Percentiles rank a stretch among this genome's conserved stretches.
phyloP scores from a whole-genome alignment of 2,797 vertebrate genomes.

The Mycteria americana region DNA sequence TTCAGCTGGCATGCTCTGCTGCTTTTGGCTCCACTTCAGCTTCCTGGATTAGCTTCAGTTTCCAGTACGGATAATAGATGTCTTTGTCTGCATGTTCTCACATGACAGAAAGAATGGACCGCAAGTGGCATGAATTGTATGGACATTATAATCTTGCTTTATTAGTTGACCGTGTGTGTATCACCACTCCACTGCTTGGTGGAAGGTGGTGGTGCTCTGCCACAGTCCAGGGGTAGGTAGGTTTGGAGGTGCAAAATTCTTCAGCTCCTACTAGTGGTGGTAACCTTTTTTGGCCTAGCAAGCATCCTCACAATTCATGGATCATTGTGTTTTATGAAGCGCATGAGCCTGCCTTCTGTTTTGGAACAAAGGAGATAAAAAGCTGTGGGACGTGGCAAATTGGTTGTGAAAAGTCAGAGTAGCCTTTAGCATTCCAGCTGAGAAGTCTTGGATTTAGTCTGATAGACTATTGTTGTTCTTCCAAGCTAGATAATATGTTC shows the following conservation, averaged over 20 bases:
- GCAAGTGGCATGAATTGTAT: background rate
- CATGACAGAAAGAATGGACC: background rate
- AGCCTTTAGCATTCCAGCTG: background rate
- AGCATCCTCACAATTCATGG: background rate
- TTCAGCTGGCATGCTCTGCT: background rate
- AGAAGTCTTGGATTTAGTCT: background rate
- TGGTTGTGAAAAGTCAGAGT: background rate
- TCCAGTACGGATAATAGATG: background rate
- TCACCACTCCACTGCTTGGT: background rate
- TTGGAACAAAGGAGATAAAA: conserved; percentile 5
- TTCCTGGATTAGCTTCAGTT: background rate
- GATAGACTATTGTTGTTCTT: background rate
- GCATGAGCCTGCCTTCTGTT: background rate
- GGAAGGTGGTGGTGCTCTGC: background rate
- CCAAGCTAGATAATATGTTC: background rate
- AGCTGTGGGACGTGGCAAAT: background rate
- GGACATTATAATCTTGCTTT: background rate
- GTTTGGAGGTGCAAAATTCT: background rate
- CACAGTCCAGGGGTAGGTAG: background rate
- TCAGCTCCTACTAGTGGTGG: background rate
- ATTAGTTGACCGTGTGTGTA: accelerated
- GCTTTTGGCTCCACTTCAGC: background rate
- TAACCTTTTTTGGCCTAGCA: background rate
- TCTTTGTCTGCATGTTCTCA: background rate
- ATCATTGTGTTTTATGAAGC: background rate